Base-by-base conservation (phyloP, 2,888 invertebrate genomes). In the Megamerina dolium region DNA sequence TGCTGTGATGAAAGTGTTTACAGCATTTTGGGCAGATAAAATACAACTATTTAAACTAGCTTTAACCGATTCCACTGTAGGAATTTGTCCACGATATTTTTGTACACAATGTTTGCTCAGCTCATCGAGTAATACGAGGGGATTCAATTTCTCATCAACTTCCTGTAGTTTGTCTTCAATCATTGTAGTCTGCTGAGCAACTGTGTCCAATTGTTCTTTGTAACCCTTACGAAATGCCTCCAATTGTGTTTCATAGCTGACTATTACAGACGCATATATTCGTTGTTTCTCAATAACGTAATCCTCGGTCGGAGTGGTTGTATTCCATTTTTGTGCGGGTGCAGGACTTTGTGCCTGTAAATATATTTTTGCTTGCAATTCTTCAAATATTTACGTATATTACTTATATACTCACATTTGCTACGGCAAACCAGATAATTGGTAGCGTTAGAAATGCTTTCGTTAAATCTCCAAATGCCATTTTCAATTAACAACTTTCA, bases 31-130 rank as follows among this genome's bases (percentile, higher is more conserved):
- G 6, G 53, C 53, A 5, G 37, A 16, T 3, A 19, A 17, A 12
- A 39, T 20, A 29, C 56, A 56, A 12, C 13, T 43, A 3, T 35
- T 37, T 6, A 50, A 38, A 2, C 43, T 17, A 1, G 35, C 6
- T 27, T 46, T 44, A 1, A 52, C 34, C 3, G 37, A 13, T 2
- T 39, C 38, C 1, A 37, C 33, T 12, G 47, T 43, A 4, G 51
- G 43, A 17, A 56, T 23, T 14, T 41, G 32, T 2, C 27, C 12
- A 13, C 49, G 49, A 37, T 55, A 52, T 34, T 51, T 50, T 3
- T 38, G 42, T 2, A 55, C 50, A 26, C 56, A 56, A 6, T 46
- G 45, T 17, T 51, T 51, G 18, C 33, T 41, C 9, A 43, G 33
- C 13, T 45, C 45, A 16, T 45, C 41, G 10, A 52, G 30, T 17